Percentiles rank a stretch among this genome's conserved stretches.
Conservation (phyloP, 2,797 vertebrate species). For the Catamblyrhynchus diadema region DNA sequence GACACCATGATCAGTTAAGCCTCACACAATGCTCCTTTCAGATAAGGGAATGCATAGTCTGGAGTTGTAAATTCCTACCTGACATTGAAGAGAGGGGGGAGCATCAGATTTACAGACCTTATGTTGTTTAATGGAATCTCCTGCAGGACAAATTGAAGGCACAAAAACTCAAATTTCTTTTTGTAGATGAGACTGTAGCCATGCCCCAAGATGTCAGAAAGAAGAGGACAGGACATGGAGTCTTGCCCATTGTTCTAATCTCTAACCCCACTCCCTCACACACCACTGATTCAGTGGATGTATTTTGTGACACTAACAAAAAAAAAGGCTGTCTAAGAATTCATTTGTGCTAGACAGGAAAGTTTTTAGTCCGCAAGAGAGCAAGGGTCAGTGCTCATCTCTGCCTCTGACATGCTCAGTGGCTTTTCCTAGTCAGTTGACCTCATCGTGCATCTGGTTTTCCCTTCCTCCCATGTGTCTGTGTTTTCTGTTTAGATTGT, state of each 20-base stretch:
- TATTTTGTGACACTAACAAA: neutral
- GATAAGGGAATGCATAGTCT: neutral
- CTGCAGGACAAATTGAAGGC: neutral
- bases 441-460: conserved; percentile 16
- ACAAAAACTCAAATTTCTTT: neutral
- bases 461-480: neutral
- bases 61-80: conserved; percentile 22
- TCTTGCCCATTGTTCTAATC: neutral
- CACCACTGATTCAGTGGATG: neutral
- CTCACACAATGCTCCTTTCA: neutral
- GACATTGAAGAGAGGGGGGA: neutral
- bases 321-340: neutral
- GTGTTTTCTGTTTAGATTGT: conserved; percentile 8
- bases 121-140: neutral
- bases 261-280: accelerated
- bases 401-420: neutral
- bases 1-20: neutral
- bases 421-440: neutral
- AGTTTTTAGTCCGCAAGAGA: neutral
- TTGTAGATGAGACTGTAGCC: neutral
- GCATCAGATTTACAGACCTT: neutral
- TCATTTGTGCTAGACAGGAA: neutral
- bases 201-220: neutral
- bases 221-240: neutral
- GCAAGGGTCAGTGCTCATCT: neutral